Conservation (phyloP, 2,888 invertebrate species). For the Alloscopus bannaensis region DNA sequence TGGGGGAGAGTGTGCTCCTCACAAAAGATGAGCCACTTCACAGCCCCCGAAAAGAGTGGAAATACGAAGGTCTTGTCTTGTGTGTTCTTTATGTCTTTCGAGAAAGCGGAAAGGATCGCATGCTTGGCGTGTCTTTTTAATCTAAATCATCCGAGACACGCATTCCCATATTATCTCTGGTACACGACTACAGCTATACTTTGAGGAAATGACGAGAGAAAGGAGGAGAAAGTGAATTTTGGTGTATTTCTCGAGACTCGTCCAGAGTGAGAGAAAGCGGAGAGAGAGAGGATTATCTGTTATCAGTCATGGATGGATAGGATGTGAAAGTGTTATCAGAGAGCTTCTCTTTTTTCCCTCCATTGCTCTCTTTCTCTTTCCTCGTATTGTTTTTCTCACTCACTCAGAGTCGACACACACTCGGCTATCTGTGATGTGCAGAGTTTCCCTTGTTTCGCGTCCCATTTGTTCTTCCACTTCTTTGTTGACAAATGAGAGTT, state of each 20-base stretch:
- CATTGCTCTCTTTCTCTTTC: constrained; percentile 20
- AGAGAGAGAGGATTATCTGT: constrained; percentile 58
- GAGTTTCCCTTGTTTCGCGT: constrained; percentile 60
- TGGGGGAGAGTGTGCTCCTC: no score
- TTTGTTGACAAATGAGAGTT: constrained; percentile 58
- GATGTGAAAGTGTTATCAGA: constrained; percentile 44
- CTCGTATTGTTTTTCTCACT: constrained; percentile 6
- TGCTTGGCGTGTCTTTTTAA: constrained; percentile 20
- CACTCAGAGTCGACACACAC: no score
- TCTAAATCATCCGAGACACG: constrained; percentile 32
- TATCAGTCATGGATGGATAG: constrained; percentile 43
- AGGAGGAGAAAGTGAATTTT: constrained; percentile 57
- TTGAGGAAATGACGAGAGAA: constrained; percentile 22
- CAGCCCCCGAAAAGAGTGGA: no score
- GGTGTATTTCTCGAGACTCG: constrained; percentile 57
- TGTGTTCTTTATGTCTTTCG: no score
- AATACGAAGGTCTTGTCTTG: neutral
- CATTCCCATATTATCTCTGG: no score
- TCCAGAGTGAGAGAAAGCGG: no score
- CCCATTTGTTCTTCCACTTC: constrained; percentile 51
- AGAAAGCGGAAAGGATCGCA: no score
- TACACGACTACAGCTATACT: no score
- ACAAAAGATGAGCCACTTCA: no score
- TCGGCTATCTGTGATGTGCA: constrained; percentile 51
- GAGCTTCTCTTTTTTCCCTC: constrained; percentile 16